Base-by-base conservation (phyloP, 2,888 invertebrate genomes). In the Sabatieria punctata region DNA sequence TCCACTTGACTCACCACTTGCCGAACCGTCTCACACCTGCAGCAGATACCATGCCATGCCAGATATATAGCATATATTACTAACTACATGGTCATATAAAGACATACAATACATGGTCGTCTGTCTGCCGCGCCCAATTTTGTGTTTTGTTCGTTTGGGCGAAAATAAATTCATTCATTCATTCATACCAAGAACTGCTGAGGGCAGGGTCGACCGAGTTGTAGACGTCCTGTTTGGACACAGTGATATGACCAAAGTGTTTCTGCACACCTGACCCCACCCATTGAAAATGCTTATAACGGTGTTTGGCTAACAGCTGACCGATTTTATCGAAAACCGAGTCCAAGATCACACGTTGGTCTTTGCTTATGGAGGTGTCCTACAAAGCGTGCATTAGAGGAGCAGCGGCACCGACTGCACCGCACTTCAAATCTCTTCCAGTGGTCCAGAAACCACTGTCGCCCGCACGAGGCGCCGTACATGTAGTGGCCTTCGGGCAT, bases 191-290 rank as follows among this genome's bases (percentile, higher is more conserved):
- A n/a, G n/a, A n/a, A n/a, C n/a, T n/a, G n/a, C n/a, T n/a, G 30
- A 8, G 30, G 15, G 23, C 19, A 4, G 3, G 8, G 22, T 33
- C 42, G 23, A 58, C 51, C 1, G 55, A 52, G 21, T 51, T 45
- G 38, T 55, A 52, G n/a, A 50, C 49, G 46, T 59, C 58, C 46
- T 60, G 61, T 41, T 53, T 52, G 1, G 60, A 59, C 43, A 60
- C 53, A 2, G 62, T 62, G 24, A 62, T 45, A 39, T 63, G 62
- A 4, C 63, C 63, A 41, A 57, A 64, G 43, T 63, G 63, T 35
- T 59, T 59, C 51, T 63, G 63, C 4, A 63, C 54, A 11, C 63
- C 63, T 4, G 59, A 59, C 1, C 63, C 63, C 26, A 64, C 54
- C 62, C 63, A 62, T 4, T 19, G 4, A 26, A 48, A 48, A 4